phyloP scores from a whole-genome alignment of 2,113 vertebrate species.

The Chaetorhynchus papuensis region DNA sequence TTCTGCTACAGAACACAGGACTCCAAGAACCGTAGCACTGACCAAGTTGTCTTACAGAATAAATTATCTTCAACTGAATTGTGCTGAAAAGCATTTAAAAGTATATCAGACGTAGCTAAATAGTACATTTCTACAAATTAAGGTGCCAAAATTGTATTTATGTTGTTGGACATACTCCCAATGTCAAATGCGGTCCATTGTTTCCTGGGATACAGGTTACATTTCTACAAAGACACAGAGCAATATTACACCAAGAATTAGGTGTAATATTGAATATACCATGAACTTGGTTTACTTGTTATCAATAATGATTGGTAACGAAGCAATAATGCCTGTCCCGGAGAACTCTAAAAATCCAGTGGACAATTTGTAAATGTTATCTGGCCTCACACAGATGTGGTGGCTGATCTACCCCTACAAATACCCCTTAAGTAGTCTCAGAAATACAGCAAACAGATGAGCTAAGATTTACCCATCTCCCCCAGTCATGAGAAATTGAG shows the following conservation, averaged over 20 bases:
- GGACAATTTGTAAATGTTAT: background rate
- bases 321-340: background rate
- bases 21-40: background rate
- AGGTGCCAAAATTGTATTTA: background rate
- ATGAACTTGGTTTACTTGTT: background rate
- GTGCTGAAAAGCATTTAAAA: background rate
- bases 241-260: background rate
- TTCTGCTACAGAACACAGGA: background rate
- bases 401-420: background rate
- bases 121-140: background rate
- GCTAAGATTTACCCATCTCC: background rate
- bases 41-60: background rate
- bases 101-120: background rate
- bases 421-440: background rate
- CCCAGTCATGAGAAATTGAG: background rate
- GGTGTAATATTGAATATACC: background rate
- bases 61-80: background rate
- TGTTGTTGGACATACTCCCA: background rate
- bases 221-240: background rate
- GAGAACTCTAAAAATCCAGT: background rate
- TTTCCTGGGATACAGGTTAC: background rate
- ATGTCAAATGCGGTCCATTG: background rate
- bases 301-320: background rate
- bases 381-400: background rate
- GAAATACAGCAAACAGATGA: background rate